Evolutionary conservation across 2,888 invertebrate genomes (phyloP).

Genomic region (Lochmaea capreae): DNA sequence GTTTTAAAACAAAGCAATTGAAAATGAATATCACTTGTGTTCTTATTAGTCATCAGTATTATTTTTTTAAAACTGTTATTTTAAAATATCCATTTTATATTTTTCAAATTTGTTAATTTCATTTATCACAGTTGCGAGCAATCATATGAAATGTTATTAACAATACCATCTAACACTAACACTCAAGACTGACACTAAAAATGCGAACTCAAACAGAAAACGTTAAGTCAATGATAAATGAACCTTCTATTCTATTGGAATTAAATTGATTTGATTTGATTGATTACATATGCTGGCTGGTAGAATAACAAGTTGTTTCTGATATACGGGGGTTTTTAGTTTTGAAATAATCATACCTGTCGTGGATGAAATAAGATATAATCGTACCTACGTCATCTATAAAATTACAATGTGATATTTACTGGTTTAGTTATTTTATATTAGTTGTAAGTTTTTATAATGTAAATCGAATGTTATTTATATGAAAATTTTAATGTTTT

Average conservation of each 20-base stretch:
- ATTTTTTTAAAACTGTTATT: no score
- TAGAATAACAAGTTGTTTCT: constrained; percentile 27
- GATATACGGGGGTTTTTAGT: not conserved
- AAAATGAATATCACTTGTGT: no score
- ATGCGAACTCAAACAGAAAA: constrained; percentile 19
- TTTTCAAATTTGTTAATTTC: not conserved
- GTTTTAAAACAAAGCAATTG: no score
- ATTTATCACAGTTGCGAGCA: not conserved
- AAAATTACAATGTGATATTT: no score
- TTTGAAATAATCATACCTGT: not conserved
- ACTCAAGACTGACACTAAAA: constrained; percentile 22
- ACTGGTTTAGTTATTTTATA: no score
- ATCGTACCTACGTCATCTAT: no score
- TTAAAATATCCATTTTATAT: not conserved
- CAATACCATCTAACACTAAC: constrained; percentile 25
- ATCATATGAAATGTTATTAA: constrained; percentile 5
- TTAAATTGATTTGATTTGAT: constrained; percentile 26
- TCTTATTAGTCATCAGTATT: no score
- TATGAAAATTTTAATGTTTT: no score
- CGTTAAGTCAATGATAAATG: constrained; percentile 19
- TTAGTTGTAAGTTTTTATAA: no score
- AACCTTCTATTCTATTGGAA: constrained; percentile 23
- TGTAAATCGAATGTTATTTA: no score
- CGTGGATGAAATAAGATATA: not conserved
- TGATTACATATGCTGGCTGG: constrained; percentile 20